These are phyloP conservation scores for Plecotus auritus DNA, from an alignment of 2,113 vertebrate species.

Conservation along the genomic window DNA sequence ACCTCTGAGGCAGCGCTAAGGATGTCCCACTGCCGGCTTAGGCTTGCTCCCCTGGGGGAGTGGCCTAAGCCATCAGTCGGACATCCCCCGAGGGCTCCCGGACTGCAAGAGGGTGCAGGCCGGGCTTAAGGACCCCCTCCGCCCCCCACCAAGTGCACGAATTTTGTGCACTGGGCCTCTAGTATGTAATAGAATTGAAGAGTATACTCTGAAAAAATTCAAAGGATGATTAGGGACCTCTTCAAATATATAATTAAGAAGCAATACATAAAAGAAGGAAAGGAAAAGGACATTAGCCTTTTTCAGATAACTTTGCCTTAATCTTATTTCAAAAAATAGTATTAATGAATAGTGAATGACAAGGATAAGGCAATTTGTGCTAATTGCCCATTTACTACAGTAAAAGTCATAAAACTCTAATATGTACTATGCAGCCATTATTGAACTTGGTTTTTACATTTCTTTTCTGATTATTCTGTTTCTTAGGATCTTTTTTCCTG, in stretches of 20 bases:
- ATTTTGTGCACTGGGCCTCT: too few relatives aligned
- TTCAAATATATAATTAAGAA: background rate
- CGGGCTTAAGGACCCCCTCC: too few relatives aligned
- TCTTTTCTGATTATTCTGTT: background rate
- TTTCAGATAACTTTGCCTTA: conserved; percentile 17
- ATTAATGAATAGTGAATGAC: background rate
- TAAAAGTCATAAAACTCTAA: background rate
- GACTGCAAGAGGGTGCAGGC: too few relatives aligned
- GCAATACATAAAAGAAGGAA: background rate
- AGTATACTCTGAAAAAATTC: background rate
- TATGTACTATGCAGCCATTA: background rate
- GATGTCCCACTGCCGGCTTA: too few relatives aligned
- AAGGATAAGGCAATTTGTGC: background rate
- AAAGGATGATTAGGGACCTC: background rate
- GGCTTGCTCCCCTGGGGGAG: too few relatives aligned
- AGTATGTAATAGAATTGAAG: background rate
- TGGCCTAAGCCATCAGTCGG: too few relatives aligned
- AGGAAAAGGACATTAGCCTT: background rate
- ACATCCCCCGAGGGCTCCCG: too few relatives aligned
- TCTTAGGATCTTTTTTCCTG: background rate
- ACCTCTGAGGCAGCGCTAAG: too few relatives aligned
- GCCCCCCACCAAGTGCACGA: too few relatives aligned
- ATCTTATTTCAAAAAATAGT: background rate
- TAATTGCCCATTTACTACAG: background rate
- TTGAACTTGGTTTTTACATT: background rate